Percentiles rank a stretch among this genome's conserved stretches.
These are phyloP conservation scores for Elegia similella DNA, from an alignment of 2,888 invertebrate species.

Conservation along the genomic window DNA sequence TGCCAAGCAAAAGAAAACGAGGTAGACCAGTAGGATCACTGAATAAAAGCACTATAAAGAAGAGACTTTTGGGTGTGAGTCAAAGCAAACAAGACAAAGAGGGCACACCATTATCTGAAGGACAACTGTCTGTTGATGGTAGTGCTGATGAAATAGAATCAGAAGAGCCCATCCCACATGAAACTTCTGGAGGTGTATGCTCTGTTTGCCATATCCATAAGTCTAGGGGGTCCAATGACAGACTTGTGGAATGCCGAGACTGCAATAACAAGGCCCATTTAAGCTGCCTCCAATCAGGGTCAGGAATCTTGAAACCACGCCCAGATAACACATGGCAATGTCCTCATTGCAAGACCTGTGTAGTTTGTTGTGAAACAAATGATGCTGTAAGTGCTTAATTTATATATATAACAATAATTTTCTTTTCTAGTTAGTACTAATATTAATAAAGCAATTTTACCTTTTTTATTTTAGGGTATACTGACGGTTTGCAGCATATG, in stretches of 20 bases:
- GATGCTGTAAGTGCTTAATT: conserved; percentile 83
- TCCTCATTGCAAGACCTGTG: conserved; percentile 93
- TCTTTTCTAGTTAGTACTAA: neutral
- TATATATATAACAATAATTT: neutral
- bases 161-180: conserved; percentile 62
- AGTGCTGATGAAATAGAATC: conserved; percentile 71
- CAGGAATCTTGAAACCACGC: conserved; percentile 83
- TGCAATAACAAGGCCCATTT: conserved; percentile 88
- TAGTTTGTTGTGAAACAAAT: conserved; percentile 89
- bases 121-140: conserved; percentile 64
- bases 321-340: conserved; percentile 92
- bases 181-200: conserved; percentile 82
- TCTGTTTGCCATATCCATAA: conserved; percentile 83
- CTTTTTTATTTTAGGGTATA: conserved; percentile 81
- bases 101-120: conserved; percentile 60
- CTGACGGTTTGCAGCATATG: conserved; percentile 91
- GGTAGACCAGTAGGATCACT: conserved; percentile 85
- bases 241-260: conserved; percentile 85
- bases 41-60: conserved; percentile 82
- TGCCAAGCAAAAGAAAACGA: conserved; percentile 86
- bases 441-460: conserved; percentile 7
- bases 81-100: conserved; percentile 53
- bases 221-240: conserved; percentile 81
- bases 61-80: conserved; percentile 59
- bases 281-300: conserved; percentile 85